Evolutionary conservation across 2,888 invertebrate genomes (phyloP).

Genomic region (Dastarcus helophoroides): DNA sequence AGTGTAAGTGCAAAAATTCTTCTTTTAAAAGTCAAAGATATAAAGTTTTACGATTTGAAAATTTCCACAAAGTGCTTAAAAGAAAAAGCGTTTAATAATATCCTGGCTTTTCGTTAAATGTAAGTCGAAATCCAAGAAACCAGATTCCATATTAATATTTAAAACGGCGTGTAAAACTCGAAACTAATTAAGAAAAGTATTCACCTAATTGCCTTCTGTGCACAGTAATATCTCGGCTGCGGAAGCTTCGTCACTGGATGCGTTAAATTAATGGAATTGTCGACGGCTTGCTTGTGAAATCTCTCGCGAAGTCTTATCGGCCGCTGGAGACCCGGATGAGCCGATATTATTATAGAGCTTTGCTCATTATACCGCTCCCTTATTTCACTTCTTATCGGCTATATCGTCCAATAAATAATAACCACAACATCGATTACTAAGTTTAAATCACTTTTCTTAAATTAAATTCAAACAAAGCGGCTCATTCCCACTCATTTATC

Average conservation of each 20-base stretch:
- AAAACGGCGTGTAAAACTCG: conserved; percentile 32
- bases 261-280: conserved; percentile 37
- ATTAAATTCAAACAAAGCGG: too few relatives aligned
- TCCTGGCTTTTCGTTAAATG: too few relatives aligned
- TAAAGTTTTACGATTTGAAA: too few relatives aligned
- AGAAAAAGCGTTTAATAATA: too few relatives aligned
- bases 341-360: conserved; percentile 26
- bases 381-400: conserved; percentile 20
- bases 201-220: conserved; percentile 33
- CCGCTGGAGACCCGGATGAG: conserved; percentile 26
- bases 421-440: conserved; percentile 10
- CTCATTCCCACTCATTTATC: too few relatives aligned
- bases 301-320: conserved; percentile 32
- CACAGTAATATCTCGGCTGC: conserved; percentile 30
- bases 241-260: conserved; percentile 30
- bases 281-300: conserved; percentile 32
- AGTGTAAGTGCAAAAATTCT: too few relatives aligned
- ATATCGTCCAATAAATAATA: conserved; percentile 23
- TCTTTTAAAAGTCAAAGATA: too few relatives aligned
- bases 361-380: conserved; percentile 24
- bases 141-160: conserved; percentile 27
- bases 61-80: too few relatives aligned
- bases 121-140: too few relatives aligned
- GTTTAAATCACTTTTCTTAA: too few relatives aligned
- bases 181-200: conserved; percentile 38